A percentile compares a stretch with the other conserved stretches of the same genome.
Conservation (phyloP, 2,888 invertebrate species). For the Mythimna lalbum region DNA sequence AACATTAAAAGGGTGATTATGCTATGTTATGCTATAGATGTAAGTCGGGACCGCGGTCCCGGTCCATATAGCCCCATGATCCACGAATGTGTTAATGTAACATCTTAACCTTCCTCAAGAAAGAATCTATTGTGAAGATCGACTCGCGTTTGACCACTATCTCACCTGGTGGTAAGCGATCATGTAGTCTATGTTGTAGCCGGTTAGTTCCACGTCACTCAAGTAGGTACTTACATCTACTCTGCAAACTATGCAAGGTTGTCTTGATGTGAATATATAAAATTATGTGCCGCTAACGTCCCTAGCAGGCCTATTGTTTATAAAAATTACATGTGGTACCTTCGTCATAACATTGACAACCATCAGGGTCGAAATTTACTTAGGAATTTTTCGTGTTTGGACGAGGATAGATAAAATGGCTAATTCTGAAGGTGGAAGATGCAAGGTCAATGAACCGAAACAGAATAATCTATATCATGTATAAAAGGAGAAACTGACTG, state of each 20-base stretch:
- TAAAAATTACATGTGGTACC: slow-evolving; percentile 8
- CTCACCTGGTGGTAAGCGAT: too few species aligned
- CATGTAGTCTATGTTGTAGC: too few species aligned
- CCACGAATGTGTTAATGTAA: too few species aligned
- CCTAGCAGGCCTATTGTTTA: slow-evolving; percentile 46
- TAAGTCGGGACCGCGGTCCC: too few species aligned
- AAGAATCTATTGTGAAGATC: too few species aligned
- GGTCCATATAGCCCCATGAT: too few species aligned
- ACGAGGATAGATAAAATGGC: background rate
- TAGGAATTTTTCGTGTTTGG: background rate
- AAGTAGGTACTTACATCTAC: slow-evolving; percentile 10
- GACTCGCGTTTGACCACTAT: too few species aligned
- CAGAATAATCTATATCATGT: too few species aligned
- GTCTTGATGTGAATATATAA: slow-evolving; percentile 16
- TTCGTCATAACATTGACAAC: slow-evolving; percentile 35
- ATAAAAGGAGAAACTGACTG: too few species aligned
- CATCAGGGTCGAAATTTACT: slow-evolving; percentile 18
- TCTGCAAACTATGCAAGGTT: slow-evolving; percentile 44
- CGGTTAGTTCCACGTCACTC: background rate
- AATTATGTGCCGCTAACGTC: slow-evolving; percentile 35
- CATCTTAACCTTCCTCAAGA: too few species aligned
- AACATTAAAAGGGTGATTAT: too few species aligned
- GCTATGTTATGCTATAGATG: too few species aligned
- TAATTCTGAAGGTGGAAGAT: background rate
- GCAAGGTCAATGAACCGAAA: background rate